These are phyloP conservation scores for Hemaris fuciformis DNA, from an alignment of 2,888 invertebrate species.

Conservation along the genomic window DNA sequence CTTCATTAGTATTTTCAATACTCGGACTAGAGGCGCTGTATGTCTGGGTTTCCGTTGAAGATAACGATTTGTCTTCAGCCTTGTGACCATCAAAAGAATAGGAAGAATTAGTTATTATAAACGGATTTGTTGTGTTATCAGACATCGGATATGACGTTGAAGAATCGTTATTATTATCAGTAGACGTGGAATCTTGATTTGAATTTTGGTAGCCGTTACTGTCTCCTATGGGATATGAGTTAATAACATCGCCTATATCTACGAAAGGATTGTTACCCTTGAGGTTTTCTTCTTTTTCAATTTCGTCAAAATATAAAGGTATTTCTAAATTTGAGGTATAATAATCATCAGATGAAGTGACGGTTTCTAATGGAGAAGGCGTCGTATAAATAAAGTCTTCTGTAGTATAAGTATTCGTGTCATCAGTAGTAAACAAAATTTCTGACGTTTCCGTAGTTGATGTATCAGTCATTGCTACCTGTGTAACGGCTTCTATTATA, in stretches of 20 bases:
- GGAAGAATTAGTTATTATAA: not conserved
- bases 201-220: not conserved
- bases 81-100: not conserved
- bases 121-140: not conserved
- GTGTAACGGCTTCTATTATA: not conserved
- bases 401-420: not conserved
- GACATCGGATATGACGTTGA: not conserved
- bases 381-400: not conserved
- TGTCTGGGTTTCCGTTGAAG: not conserved
- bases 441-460: not conserved
- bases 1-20: not conserved
- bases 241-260: not conserved
- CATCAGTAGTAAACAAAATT: not conserved
- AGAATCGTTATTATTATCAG: not conserved
- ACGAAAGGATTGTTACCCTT: not conserved
- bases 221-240: not conserved
- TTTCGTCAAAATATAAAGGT: not conserved
- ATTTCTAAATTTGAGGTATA: not conserved
- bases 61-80: not conserved
- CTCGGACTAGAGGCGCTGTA: not conserved
- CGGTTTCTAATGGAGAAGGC: not conserved
- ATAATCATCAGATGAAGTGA: not conserved
- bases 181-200: not conserved
- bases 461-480: not conserved
- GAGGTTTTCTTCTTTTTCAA: not conserved